phyloP scores from a whole-genome alignment of 2,113 vertebrate species.

The Chrysemys picta region DNA sequence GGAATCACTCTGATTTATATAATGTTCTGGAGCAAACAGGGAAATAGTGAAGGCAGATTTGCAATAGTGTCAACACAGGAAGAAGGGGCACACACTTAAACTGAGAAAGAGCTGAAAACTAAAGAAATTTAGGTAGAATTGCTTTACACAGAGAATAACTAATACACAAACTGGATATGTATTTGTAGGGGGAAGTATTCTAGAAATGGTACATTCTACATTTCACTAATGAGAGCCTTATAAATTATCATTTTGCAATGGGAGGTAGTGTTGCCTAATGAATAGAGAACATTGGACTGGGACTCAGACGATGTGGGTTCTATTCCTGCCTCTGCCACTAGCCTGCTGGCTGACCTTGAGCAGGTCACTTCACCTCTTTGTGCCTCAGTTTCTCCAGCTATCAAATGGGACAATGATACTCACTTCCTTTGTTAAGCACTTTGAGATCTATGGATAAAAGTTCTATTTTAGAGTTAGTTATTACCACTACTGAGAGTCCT shows the following conservation, averaged over 20 bases:
- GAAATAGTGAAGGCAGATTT: neutral
- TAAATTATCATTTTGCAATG: accelerated
- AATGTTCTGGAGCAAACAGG: neutral
- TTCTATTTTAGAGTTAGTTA: too few relatives aligned
- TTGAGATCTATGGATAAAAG: neutral
- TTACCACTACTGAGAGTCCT: neutral
- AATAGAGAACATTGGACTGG: neutral
- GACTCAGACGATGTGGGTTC: neutral
- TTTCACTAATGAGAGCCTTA: neutral
- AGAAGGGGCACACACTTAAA: neutral
- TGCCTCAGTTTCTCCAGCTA: neutral
- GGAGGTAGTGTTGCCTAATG: neutral
- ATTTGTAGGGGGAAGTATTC: neutral
- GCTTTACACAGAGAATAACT: neutral
- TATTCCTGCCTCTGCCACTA: neutral
- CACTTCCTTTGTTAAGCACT: neutral
- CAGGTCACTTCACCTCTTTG: neutral
- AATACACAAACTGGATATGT: neutral
- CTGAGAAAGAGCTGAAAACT: accelerated
- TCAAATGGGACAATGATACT: neutral
- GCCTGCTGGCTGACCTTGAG: neutral
- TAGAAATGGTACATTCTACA: accelerated
- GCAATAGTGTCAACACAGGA: neutral
- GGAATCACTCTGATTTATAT: neutral
- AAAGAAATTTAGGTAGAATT: neutral